Base-by-base conservation (phyloP, 2,113 vertebrate species). In the Mystacornis crossleyi region DNA sequence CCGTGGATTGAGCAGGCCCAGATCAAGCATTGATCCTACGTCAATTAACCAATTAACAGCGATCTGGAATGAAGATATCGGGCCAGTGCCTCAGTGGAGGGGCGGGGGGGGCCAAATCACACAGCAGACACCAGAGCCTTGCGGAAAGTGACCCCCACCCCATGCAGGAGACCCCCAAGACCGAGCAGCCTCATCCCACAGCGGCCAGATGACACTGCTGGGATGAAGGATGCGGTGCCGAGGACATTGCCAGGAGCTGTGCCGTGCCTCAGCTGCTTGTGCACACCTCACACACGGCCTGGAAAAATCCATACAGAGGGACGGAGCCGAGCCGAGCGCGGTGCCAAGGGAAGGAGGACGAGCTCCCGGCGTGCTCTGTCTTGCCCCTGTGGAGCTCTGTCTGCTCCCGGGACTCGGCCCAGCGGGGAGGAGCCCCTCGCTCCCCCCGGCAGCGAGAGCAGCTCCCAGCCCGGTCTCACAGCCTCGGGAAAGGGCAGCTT, bases 311-410 rank as follows among this genome's bases (percentile, higher is more conserved):
- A 43, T 4, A 5, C 0, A 1, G 62, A 70, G 40, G 33, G 38
- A 13, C 1, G 1, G 28, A 24, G 29, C 53, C 0, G 10, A 48
- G 55, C 48, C 1, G 6, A 53, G 34, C 6, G 0, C 1, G 0
- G 42, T 3, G 36, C 73, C 61, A 29, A 60, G 29, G 42, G 66
- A 79, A 13, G 28, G 33, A 79, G 25, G 61, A 45, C 0, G 2
- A 42, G 81, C 51, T 26, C 60, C 24, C 0, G 6, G 81, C 72
- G 0, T 67, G 89, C 72, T 64, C 38, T 2, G 2, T 58, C 93
- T 64, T 81, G 95, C 40, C 24, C 78, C 31, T 0, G 8, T 4
- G 1, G 4, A 71, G 33, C 50, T 10, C 21, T 0, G 5, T 62
- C 70, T 67, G 50, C 78, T 84, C 28, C 57, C 0, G 2, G 81